Evolutionary conservation across 2,888 invertebrate genomes (phyloP).

Genomic region (Magallana nippona): DNA sequence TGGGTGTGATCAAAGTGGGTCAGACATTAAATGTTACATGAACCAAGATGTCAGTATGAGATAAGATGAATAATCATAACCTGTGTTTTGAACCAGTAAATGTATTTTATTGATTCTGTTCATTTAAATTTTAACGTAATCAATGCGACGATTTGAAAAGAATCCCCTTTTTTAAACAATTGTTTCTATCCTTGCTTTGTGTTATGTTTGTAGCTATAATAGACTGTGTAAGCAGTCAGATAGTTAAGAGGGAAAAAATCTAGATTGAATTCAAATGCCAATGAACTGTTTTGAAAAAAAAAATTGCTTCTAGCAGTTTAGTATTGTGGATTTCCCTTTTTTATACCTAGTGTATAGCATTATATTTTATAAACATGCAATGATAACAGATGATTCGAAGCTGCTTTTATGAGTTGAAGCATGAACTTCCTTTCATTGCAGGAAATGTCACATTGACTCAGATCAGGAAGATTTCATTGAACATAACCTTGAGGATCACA

Average conservation of each 20-base stretch:
- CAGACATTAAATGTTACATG: background rate
- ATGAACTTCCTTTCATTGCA: constrained; percentile 48
- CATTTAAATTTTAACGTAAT: constrained; percentile 13
- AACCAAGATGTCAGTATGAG: background rate
- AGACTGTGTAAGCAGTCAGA: background rate
- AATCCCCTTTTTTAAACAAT: constrained; percentile 11
- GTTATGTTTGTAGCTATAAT: background rate
- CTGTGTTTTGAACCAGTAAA: background rate
- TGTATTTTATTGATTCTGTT: background rate
- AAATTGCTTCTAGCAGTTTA: too few species aligned
- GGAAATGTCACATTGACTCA: constrained; percentile 70
- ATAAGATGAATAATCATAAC: background rate
- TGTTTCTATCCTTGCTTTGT: background rate
- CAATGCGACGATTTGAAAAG: constrained; percentile 2
- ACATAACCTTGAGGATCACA: constrained; percentile 50
- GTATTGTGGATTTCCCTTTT: too few species aligned
- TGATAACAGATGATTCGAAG: background rate
- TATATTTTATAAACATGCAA: too few species aligned
- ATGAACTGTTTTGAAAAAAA: too few species aligned
- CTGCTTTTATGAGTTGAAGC: background rate
- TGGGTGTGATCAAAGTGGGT: background rate
- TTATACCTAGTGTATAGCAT: too few species aligned
- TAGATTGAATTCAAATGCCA: too few species aligned
- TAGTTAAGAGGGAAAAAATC: background rate
- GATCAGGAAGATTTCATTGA: constrained; percentile 64